A percentile compares a stretch with the other conserved stretches of the same genome.
Evolutionary conservation across 2,113 vertebrate genomes (phyloP).

Genomic region (Neogobius melanostomus): DNA sequence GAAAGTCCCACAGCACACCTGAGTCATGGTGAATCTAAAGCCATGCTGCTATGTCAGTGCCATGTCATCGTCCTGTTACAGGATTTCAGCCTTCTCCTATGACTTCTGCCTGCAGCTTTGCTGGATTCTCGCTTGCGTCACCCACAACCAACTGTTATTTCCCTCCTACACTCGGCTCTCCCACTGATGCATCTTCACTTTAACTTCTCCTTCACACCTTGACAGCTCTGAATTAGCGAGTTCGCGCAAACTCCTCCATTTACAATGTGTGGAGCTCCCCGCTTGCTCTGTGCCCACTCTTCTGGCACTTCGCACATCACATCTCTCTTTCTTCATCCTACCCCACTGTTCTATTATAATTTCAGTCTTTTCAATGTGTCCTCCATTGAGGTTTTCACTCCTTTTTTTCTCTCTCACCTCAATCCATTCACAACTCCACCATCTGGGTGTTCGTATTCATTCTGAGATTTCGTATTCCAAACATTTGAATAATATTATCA

Average conservation of each 20-base stretch:
- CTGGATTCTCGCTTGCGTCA: not conserved
- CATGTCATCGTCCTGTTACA: not conserved
- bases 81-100: not conserved
- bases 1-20: not conserved
- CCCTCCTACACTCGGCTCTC: not conserved
- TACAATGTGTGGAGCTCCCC: not conserved
- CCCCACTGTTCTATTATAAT: not conserved
- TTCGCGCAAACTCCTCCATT: not conserved
- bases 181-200: not conserved
- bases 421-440: not conserved
- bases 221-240: not conserved
- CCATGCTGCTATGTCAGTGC: not conserved
- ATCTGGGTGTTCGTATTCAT: not conserved
- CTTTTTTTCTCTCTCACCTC: conserved; percentile 1
- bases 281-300: not conserved
- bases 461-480: not conserved
- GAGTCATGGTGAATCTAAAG: not conserved
- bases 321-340: not conserved
- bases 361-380: not conserved
- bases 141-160: not conserved
- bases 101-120: not conserved
- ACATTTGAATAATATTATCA: not conserved
- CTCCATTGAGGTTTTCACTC: not conserved
- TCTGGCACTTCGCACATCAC: not conserved
- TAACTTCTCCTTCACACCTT: not conserved